These are phyloP conservation scores for Hylaeus anthracinus DNA, from an alignment of 1,140 invertebrate genomes.

Conservation along the genomic window DNA sequence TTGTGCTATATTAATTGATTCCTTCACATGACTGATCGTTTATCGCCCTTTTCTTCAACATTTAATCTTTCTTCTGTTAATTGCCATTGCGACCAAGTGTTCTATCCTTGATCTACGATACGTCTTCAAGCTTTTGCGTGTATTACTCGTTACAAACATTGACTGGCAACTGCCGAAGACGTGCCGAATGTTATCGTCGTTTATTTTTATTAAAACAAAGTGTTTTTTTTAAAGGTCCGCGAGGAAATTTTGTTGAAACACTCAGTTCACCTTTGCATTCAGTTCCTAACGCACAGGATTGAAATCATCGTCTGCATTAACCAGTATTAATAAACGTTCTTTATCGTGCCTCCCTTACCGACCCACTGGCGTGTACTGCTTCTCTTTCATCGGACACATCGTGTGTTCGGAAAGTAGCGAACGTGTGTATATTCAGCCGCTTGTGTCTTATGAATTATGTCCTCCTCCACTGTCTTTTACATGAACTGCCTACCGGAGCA, in stretches of 20 bases:
- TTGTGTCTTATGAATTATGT: conserved; percentile 40
- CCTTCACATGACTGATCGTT: conserved; percentile 31
- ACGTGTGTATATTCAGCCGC: conserved; percentile 40
- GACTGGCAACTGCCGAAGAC: background rate
- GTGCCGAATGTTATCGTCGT: background rate
- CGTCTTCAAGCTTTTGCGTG: background rate
- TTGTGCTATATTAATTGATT: conserved; percentile 12
- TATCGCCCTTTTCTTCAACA: background rate
- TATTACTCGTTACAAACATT: no score
- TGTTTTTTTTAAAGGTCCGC: background rate
- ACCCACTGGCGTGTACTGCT: conserved; percentile 13
- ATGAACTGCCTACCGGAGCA: conserved; percentile 31
- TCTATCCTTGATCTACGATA: background rate
- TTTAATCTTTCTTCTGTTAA: background rate
- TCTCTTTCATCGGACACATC: background rate
- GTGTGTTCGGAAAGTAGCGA: conserved; percentile 3
- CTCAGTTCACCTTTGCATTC: conserved; percentile 5
- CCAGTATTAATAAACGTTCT: conserved; percentile 32
- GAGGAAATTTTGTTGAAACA: background rate
- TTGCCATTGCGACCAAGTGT: conserved; percentile 7
- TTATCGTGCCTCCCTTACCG: conserved; percentile 24
- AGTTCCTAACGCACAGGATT: conserved; percentile 36
- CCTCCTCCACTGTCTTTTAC: conserved; percentile 15
- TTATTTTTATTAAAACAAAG: background rate
- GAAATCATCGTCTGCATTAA: conserved; percentile 24